Conservation (phyloP, 2,888 invertebrate genomes). For the Hartigia nigra region DNA sequence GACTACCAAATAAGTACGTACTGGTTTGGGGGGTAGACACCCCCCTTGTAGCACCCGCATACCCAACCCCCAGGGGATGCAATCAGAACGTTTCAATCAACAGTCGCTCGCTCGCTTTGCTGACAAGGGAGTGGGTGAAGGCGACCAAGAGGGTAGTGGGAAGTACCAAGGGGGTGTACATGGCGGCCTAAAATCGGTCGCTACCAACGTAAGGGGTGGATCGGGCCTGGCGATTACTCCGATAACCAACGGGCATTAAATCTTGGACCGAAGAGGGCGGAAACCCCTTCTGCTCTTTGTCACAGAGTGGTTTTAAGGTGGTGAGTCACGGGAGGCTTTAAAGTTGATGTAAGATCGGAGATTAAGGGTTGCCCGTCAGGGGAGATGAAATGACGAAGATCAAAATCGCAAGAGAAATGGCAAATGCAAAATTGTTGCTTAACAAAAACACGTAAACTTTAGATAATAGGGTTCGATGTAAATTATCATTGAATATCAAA, state of each 20-base stretch:
- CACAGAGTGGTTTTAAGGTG: slow-evolving; percentile 46
- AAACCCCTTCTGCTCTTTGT: slow-evolving; percentile 49
- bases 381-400: not conserved
- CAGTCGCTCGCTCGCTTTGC: slow-evolving; percentile 47
- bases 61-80: slow-evolving; percentile 62
- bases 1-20: slow-evolving; percentile 65
- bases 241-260: slow-evolving; percentile 63
- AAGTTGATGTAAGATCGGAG: slow-evolving; percentile 32
- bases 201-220: slow-evolving; percentile 32
- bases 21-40: slow-evolving; percentile 29
- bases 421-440: not conserved
- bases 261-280: slow-evolving; percentile 56
- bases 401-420: not conserved
- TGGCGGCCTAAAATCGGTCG: slow-evolving; percentile 27
- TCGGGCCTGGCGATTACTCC: slow-evolving; percentile 55
- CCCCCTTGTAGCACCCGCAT: slow-evolving; percentile 50
- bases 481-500: not conserved
- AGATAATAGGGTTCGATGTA: not conserved
- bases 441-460: not conserved
- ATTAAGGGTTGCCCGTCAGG: not conserved
- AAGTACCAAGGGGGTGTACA: slow-evolving; percentile 20
- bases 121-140: slow-evolving; percentile 31
- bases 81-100: slow-evolving; percentile 67
- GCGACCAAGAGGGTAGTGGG: slow-evolving; percentile 23
- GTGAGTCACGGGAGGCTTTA: slow-evolving; percentile 53